phyloP scores from a whole-genome alignment of 2,113 vertebrate species.

The Oryzias curvinotus region DNA sequence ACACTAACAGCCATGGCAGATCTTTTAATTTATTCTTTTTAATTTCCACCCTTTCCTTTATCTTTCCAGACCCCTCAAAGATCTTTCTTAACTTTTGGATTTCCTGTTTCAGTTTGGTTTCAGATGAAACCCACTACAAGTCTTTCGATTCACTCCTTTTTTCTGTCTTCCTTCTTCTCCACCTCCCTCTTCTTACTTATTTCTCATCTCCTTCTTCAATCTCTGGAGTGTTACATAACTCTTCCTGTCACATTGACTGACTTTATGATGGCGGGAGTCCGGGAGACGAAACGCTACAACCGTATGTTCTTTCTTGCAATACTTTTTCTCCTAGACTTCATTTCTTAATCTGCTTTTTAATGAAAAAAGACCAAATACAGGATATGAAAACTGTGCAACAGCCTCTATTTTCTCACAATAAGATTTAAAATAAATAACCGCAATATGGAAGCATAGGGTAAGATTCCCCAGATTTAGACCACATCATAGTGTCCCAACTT shows the following conservation, averaged over 20 bases:
- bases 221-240: constrained; percentile 74
- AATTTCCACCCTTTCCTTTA: constrained; percentile 26
- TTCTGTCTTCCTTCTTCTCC: constrained; percentile 50
- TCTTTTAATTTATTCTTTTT: constrained; percentile 53
- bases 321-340: constrained; percentile 12
- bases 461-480: constrained; percentile 51
- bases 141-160: constrained; percentile 32
- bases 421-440: not conserved
- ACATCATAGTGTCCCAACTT: constrained; percentile 44
- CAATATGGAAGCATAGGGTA: constrained; percentile 40
- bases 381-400: too few species aligned
- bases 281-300: constrained; percentile 22
- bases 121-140: constrained; percentile 11
- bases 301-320: constrained; percentile 34
- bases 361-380: too few species aligned
- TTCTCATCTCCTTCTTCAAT: constrained; percentile 70
- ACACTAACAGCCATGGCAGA: constrained; percentile 61
- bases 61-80: constrained; percentile 32
- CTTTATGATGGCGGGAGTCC: constrained; percentile 53
- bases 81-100: constrained; percentile 48
- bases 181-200: constrained; percentile 61
- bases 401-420: not conserved
- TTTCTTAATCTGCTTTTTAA: constrained; percentile 25
- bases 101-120: constrained; percentile 43
- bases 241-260: constrained; percentile 73